Percentiles rank a stretch among this genome's conserved stretches.
Evolutionary conservation across 2,113 vertebrate genomes (phyloP).

Genomic region (Gasterosteus aculeatus): DNA sequence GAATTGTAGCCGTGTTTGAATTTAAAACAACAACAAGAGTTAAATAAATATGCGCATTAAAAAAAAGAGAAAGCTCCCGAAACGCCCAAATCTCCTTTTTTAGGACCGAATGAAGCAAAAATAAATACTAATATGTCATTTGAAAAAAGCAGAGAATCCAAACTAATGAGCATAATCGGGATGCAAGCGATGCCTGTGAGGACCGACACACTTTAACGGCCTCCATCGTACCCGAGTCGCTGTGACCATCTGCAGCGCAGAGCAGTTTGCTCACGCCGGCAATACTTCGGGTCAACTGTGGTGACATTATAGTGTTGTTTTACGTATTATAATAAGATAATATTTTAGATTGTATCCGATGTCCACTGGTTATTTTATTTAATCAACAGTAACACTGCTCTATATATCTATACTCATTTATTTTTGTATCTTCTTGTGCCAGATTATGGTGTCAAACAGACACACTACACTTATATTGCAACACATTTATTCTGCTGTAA

Average conservation of each 20-base stretch:
- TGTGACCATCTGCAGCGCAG: neutral
- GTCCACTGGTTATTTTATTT: constrained; percentile 25
- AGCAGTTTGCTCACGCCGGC: neutral
- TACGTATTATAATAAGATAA: constrained; percentile 41
- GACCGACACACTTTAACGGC: neutral
- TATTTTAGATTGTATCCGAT: constrained; percentile 59
- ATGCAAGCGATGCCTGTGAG: neutral
- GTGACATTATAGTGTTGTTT: constrained; percentile 68
- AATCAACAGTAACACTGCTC: constrained; percentile 7
- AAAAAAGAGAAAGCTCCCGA: neutral
- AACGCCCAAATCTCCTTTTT: neutral
- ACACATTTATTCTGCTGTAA: constrained; percentile 58
- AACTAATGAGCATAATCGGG: neutral
- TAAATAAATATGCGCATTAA: no score
- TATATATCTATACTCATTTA: neutral
- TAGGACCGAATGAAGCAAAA: neutral
- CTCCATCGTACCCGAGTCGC: constrained; percentile 1
- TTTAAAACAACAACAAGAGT: neutral
- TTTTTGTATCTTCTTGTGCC: constrained; percentile 7
- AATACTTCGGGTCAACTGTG: constrained; percentile 74
- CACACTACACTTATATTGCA: constrained; percentile 36
- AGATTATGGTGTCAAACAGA: constrained; percentile 27
- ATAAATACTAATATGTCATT: no score
- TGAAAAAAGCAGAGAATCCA: neutral
- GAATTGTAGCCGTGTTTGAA: neutral